Evolutionary conservation across 2,113 vertebrate genomes (phyloP), one percentile per base, ranked within the genome.

Genomic region (Pelecanus crispus): DNA sequence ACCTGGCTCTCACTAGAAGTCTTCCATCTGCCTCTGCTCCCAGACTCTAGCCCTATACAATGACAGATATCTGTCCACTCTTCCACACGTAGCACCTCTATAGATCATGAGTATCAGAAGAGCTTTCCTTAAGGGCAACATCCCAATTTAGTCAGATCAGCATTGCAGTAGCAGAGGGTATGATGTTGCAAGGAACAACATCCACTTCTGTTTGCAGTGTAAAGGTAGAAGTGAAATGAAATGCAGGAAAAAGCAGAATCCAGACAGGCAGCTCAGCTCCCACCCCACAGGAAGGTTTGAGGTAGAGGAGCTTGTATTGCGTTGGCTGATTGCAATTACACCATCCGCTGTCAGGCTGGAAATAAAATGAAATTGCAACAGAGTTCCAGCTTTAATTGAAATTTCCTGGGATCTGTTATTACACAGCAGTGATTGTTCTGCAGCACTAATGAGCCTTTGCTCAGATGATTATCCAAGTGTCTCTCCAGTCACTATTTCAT

Each of bases 331-430:
- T 97, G 95, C 97, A 98, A 98, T 98, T 97, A 97, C 32, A 28
- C 87, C 90, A 71, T 81, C 91, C 75, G 32, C 95, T 38, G 81
- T 22, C 79, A 75, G 93, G 96, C 93, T 95, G 90, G 94, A 97
- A 97, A 97, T 79, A 92, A 97, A 96, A 97, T 95, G 97, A 97
- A 97, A 97, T 94, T 94, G 95, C 97, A 97, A 96, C 97, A 96
- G 98, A 98, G 97, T 98, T 98, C 95, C 97, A 97, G 97, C 96
- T 98, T 98, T 98, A 98, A 98, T 98, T 98, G 98, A 98, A 98
- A 98, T 98, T 98, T 98, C 98, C 97, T 98, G 97, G 97, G 98
- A 98, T 98, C 97, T 98, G 98, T 98, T 98, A 98, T 98, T 98
- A 98, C 97, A 97, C 21, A 16, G 95, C 98, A 53, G 95, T 80